phyloP scores from a whole-genome alignment of 1,140 invertebrate species.

The Brevipalpus yothersi region DNA sequence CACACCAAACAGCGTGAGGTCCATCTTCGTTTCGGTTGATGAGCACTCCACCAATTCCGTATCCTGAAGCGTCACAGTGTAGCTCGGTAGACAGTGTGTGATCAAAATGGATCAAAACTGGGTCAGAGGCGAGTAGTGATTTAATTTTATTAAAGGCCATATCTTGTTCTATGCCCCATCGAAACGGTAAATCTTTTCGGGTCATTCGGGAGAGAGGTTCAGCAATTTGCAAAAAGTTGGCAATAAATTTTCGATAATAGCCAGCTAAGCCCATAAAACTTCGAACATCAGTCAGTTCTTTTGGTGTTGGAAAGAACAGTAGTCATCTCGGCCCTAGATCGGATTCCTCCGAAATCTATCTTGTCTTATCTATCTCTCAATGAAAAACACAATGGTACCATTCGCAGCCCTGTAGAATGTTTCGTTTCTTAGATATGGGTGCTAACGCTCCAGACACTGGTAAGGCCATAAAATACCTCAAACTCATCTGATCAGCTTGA shows the following conservation, averaged over 20 bases:
- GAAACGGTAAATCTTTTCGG: not conserved
- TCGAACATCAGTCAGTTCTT: not conserved
- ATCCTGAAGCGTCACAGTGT: not conserved
- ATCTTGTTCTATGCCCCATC: not conserved
- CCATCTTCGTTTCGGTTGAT: not conserved
- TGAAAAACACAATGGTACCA: no score
- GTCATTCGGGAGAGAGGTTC: not conserved
- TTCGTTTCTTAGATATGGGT: no score
- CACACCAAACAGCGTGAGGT: not conserved
- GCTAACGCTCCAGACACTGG: no score
- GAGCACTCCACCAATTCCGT: not conserved
- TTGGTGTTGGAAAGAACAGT: not conserved
- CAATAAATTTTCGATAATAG: not conserved
- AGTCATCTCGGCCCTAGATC: no score
- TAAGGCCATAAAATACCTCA: no score
- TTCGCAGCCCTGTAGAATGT: no score
- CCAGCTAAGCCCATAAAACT: not conserved
- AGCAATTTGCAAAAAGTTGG: not conserved
- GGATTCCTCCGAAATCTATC: no score
- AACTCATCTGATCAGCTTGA: no score
- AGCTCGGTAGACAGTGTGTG: not conserved
- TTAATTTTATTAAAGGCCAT: not conserved
- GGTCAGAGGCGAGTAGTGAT: not conserved
- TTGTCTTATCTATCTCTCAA: no score
- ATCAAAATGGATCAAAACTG: not conserved